These are phyloP conservation scores for Paracanthobrama guichenoti DNA, from an alignment of 2,113 vertebrate genomes.

Conservation along the genomic window DNA sequence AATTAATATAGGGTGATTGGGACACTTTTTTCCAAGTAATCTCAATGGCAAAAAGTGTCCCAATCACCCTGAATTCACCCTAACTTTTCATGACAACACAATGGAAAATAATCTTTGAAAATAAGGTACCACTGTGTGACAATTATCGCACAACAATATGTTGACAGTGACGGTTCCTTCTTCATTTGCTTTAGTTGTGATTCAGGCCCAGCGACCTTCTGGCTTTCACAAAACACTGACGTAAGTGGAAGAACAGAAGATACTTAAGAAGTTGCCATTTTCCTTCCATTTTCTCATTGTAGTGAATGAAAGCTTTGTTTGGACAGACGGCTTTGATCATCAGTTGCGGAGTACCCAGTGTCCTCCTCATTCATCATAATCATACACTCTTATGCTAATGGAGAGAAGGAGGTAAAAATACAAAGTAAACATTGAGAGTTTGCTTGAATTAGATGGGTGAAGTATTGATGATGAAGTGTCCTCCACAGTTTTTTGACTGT, in stretches of 20 bases:
- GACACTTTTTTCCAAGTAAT: too few species aligned
- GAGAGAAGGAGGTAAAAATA: slow-evolving; percentile 20
- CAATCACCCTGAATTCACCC: too few species aligned
- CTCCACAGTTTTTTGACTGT: slow-evolving; percentile 11
- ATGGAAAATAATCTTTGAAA: neutral
- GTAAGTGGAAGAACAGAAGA: slow-evolving; percentile 12
- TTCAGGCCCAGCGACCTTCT: neutral
- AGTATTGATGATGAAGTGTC: slow-evolving; percentile 1
- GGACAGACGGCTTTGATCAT: slow-evolving; percentile 31
- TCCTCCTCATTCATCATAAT: slow-evolving; percentile 18
- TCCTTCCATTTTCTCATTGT: slow-evolving; percentile 22
- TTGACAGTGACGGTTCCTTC: neutral
- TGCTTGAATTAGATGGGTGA: slow-evolving; percentile 29
- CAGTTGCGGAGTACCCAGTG: neutral
- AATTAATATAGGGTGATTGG: neutral
- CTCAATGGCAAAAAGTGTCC: too few species aligned
- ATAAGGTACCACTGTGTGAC: neutral
- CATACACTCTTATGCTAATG: slow-evolving; percentile 36
- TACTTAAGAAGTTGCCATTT: neutral
- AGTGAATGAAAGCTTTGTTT: slow-evolving; percentile 21
- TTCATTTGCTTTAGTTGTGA: neutral
- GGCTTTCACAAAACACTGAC: slow-evolving; percentile 1
- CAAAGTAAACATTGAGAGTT: slow-evolving; percentile 5
- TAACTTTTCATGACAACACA: neutral
- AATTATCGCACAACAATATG: neutral